A percentile compares a stretch with the other conserved stretches of the same genome.
Evolutionary conservation across 2,888 invertebrate genomes (phyloP).

Genomic region (Apamea anceps): DNA sequence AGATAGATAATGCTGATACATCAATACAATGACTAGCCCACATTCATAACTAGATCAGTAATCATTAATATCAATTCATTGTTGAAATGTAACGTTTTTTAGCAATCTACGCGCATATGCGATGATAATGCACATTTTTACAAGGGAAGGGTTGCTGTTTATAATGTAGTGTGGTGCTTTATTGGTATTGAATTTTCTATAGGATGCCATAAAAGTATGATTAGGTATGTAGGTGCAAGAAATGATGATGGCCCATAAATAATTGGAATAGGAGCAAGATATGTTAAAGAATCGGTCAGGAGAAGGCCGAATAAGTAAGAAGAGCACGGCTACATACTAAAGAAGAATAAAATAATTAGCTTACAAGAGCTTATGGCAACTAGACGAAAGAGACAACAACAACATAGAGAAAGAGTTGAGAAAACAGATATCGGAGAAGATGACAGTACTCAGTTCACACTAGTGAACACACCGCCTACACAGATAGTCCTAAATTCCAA

Average conservation of each 20-base stretch:
- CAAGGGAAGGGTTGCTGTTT: constrained; percentile 15
- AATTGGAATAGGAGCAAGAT: neutral
- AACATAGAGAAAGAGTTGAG: neutral
- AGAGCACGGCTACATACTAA: neutral
- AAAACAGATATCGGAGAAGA: neutral
- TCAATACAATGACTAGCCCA: constrained; percentile 59
- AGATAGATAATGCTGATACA: neutral
- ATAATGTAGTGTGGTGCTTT: constrained; percentile 4
- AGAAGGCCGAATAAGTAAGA: neutral
- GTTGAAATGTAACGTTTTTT: constrained; percentile 59
- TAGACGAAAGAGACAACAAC: neutral
- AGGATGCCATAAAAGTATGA: neutral
- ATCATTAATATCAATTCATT: constrained; percentile 70
- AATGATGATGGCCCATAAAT: neutral
- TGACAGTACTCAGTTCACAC: too few relatives aligned
- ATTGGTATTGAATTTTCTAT: constrained; percentile 22
- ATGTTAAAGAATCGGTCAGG: neutral
- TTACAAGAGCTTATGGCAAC: neutral
- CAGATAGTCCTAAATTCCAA: too few relatives aligned
- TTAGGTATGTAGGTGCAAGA: neutral
- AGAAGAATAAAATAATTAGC: neutral
- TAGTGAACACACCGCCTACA: too few relatives aligned
- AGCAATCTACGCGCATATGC: constrained; percentile 57
- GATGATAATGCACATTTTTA: constrained; percentile 56
- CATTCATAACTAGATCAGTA: constrained; percentile 58